A percentile compares a stretch with the other conserved stretches of the same genome.
Conservation (phyloP, 1,140 invertebrate genomes). For the Aphis craccivora region DNA sequence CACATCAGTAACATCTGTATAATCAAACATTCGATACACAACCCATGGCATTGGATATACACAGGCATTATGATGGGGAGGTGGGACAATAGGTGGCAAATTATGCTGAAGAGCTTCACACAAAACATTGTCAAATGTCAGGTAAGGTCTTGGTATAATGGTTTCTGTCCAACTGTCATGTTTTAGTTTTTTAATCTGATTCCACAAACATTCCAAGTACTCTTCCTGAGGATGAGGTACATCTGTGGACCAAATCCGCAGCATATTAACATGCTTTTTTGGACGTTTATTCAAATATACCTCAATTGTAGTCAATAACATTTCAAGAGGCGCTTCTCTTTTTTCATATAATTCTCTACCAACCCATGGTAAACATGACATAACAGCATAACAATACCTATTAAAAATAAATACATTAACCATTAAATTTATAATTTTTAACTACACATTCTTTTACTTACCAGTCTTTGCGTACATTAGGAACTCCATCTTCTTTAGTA, state of each 20-base stretch:
- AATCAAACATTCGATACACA: slow-evolving; percentile 96
- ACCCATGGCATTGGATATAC: slow-evolving; percentile 90
- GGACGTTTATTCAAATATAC: slow-evolving; percentile 92
- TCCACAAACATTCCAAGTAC: slow-evolving; percentile 97
- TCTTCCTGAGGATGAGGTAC: slow-evolving; percentile 97
- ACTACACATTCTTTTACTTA: slow-evolving; percentile 70
- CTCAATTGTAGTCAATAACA: slow-evolving; percentile 90
- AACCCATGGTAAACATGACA: slow-evolving; percentile 94
- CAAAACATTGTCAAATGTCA: slow-evolving; percentile 93
- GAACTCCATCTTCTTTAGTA: slow-evolving; percentile 91
- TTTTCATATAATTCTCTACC: slow-evolving; percentile 96
- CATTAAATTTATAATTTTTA: background rate
- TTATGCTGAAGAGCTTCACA: slow-evolving; percentile 97
- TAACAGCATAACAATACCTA: slow-evolving; percentile 76
- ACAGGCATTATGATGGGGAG: slow-evolving; percentile 88
- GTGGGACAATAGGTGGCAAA: slow-evolving; percentile 85
- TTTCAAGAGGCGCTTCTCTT: slow-evolving; percentile 92
- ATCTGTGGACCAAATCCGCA: slow-evolving; percentile 92
- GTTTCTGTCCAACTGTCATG: slow-evolving; percentile 97
- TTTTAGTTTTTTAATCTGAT: slow-evolving; percentile 90
- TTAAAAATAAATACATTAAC: slow-evolving; percentile 1
- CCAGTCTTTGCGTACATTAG: slow-evolving; percentile 91
- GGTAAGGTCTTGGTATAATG: slow-evolving; percentile 93
- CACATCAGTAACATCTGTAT: slow-evolving; percentile 96
- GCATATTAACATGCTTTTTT: slow-evolving; percentile 88